Conservation (phyloP, 2,888 invertebrate genomes). For the Phyllotreta striolata region DNA sequence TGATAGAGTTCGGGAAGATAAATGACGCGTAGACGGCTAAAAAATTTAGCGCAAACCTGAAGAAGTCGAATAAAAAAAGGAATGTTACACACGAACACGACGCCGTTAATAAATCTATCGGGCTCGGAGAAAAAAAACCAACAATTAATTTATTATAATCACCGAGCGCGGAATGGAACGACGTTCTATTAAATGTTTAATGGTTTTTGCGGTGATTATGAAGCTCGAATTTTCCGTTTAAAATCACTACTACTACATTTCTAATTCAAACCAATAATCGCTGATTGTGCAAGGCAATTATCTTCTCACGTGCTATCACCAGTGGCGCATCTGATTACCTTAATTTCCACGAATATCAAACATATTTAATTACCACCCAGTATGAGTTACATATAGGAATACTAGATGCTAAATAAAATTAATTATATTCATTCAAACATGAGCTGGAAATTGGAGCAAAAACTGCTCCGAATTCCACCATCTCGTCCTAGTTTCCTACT, state of each 20-base stretch:
- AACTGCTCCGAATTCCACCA: not conserved
- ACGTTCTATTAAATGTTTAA: no score
- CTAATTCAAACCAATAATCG: conserved; percentile 13
- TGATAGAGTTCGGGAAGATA: conserved; percentile 8
- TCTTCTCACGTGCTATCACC: conserved; percentile 1
- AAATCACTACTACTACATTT: conserved; percentile 14
- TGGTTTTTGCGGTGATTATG: not conserved
- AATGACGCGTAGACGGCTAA: conserved; percentile 8
- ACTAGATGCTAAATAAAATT: no score
- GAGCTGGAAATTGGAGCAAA: no score
- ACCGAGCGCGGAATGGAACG: no score
- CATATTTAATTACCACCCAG: not conserved
- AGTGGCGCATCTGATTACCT: not conserved
- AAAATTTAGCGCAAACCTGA: not conserved
- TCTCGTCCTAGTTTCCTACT: not conserved
- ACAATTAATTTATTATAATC: no score
- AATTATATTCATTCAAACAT: no score
- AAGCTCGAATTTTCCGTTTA: not conserved
- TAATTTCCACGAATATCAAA: not conserved
- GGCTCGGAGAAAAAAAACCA: not conserved
- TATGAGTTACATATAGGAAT: no score
- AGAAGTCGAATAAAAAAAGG: not conserved
- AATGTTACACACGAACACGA: not conserved
- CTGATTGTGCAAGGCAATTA: conserved; percentile 13
- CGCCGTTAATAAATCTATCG: not conserved